Evolutionary conservation across 2,113 vertebrate species (phyloP).

Genomic region (Abramis brama): DNA sequence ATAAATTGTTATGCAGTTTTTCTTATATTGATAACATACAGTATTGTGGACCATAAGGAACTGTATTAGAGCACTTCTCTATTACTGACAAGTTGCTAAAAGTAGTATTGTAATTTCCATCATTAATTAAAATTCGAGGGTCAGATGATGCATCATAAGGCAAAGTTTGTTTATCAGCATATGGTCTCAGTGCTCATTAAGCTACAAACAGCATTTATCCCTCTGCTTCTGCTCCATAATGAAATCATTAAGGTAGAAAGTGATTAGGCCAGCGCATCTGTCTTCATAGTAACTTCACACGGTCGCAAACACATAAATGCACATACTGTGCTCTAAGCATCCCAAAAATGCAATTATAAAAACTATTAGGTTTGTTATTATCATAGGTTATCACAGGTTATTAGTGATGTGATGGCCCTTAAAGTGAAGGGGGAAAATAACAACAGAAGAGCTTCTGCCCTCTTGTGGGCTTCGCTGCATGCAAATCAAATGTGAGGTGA

Average conservation of each 20-base stretch:
- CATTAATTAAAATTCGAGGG: background rate
- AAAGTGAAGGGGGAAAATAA: background rate
- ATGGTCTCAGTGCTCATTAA: conserved; percentile 23
- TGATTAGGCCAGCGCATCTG: conserved; percentile 32
- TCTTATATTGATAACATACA: too few species aligned
- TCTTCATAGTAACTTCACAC: background rate
- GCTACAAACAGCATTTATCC: conserved; percentile 6
- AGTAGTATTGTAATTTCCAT: background rate
- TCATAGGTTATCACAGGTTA: background rate
- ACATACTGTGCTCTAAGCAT: background rate
- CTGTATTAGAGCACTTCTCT: background rate
- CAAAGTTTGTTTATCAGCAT: conserved; percentile 14
- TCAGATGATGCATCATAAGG: background rate
- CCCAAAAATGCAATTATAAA: conserved; percentile 2
- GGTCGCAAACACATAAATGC: background rate
- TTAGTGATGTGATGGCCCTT: conserved; percentile 28
- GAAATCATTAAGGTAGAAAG: conserved; percentile 4
- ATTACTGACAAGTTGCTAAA: background rate
- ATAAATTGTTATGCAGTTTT: too few species aligned
- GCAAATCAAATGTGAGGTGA: background rate
- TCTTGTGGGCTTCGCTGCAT: conserved; percentile 46
- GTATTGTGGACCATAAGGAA: background rate
- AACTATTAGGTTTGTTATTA: background rate
- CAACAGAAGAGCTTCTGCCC: conserved; percentile 44
- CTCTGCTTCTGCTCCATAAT: conserved; percentile 25